These are phyloP conservation scores for Fragum whitleyi DNA, from an alignment of 2,888 invertebrate genomes.

Conservation along the genomic window DNA sequence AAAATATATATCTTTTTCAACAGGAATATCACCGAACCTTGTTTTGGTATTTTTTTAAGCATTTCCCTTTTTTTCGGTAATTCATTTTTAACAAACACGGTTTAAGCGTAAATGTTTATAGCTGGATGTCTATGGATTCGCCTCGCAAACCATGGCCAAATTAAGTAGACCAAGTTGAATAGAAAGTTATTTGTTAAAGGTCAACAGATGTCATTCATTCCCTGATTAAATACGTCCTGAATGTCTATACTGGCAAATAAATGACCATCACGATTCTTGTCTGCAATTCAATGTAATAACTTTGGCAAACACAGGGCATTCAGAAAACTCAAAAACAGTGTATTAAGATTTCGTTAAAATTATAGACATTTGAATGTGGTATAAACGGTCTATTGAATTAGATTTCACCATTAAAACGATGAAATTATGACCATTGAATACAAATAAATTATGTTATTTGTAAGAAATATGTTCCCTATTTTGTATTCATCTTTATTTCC, in stretches of 20 bases:
- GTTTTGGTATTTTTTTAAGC: no score
- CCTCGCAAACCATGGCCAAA: neutral
- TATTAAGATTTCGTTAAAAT: no score
- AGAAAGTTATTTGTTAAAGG: conserved; percentile 17
- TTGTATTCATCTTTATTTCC: no score
- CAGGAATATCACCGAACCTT: no score
- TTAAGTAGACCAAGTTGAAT: neutral
- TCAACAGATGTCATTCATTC: conserved; percentile 10
- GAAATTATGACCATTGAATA: neutral
- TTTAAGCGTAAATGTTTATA: no score
- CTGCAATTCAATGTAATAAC: neutral
- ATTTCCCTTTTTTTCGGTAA: no score
- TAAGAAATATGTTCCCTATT: no score
- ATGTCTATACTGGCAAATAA: neutral
- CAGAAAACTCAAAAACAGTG: neutral
- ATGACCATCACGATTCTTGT: neutral
- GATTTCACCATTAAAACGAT: neutral
- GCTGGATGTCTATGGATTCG: no score
- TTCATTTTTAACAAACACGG: no score
- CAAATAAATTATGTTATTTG: no score
- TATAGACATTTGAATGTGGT: no score
- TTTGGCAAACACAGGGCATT: neutral
- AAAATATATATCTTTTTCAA: no score
- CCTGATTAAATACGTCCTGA: neutral
- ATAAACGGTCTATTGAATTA: neutral